Percentiles rank a stretch among this genome's conserved stretches.
phyloP scores from a whole-genome alignment of 2,113 vertebrate species.

The Penelope pileata region DNA sequence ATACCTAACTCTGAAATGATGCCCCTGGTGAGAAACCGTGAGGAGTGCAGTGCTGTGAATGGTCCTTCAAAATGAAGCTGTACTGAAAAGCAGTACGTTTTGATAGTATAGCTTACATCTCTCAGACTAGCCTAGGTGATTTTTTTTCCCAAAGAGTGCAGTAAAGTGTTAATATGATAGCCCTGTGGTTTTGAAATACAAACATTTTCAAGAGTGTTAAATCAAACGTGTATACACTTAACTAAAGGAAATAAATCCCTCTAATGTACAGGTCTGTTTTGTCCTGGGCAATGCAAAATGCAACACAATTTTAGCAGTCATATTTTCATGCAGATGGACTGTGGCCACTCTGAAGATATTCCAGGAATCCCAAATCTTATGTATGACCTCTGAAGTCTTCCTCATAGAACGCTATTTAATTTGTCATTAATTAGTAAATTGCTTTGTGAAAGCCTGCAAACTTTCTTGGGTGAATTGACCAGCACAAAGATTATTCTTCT shows the following conservation, averaged over 20 bases:
- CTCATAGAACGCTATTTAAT: conserved; percentile 73
- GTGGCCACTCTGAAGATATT: conserved; percentile 52
- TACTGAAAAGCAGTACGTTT: background rate
- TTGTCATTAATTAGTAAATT: conserved; percentile 77
- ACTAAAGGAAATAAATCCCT: background rate
- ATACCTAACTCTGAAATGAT: background rate
- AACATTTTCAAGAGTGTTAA: conserved; percentile 9
- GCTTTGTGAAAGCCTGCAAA: conserved; percentile 65
- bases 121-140: background rate
- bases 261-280: background rate
- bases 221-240: conserved; percentile 35
- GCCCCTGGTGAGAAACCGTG: background rate
- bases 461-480: conserved; percentile 51
- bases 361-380: conserved; percentile 45
- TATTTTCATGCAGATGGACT: conserved; percentile 65
- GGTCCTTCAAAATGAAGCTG: background rate
- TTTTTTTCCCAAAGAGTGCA: conserved; percentile 5
- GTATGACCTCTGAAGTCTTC: conserved; percentile 33
- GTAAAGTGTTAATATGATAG: conserved; percentile 25
- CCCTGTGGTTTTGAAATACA: conserved; percentile 27
- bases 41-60: background rate
- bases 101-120: background rate
- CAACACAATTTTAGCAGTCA: background rate
- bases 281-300: background rate
- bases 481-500: conserved; percentile 72